Conservation (phyloP, 2,113 vertebrate genomes). For the Physeter macrocephalus region DNA sequence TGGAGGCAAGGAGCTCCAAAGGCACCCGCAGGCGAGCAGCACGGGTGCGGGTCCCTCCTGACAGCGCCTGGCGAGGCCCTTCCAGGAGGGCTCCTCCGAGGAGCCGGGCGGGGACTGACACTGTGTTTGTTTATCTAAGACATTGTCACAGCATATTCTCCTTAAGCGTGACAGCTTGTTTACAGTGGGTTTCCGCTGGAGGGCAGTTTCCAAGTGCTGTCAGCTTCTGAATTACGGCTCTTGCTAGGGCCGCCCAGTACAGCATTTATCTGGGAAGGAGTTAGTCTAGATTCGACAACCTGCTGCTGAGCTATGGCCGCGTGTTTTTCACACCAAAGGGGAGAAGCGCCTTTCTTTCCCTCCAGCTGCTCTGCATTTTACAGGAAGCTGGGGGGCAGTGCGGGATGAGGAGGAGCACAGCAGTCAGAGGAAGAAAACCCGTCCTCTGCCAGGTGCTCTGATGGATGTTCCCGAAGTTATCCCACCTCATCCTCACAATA, state of each 20-base stretch:
- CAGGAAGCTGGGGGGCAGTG: background rate
- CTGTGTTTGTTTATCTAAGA: slow-evolving; percentile 58
- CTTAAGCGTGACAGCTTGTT: slow-evolving; percentile 72
- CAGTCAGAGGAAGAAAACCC: background rate
- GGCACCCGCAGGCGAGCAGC: background rate
- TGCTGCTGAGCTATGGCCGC: background rate
- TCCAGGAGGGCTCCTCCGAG: background rate
- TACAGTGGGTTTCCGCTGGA: slow-evolving; percentile 59
- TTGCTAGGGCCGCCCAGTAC: background rate
- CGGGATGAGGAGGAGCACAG: too few species aligned
- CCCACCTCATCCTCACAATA: background rate
- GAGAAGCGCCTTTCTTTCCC: background rate
- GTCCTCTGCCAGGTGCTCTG: background rate
- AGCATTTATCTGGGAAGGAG: slow-evolving; percentile 57
- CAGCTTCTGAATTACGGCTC: slow-evolving; percentile 56
- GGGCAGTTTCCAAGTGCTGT: slow-evolving; percentile 66
- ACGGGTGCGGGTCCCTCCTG: background rate
- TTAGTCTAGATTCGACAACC: background rate
- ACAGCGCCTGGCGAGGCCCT: background rate
- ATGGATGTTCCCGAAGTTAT: background rate
- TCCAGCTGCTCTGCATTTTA: background rate
- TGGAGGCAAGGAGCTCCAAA: background rate
- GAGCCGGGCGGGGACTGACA: slow-evolving; percentile 29
- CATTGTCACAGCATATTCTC: slow-evolving; percentile 65
- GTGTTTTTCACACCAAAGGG: background rate